phyloP scores from a whole-genome alignment of 1,140 invertebrate genomes.

The Diorhabda carinulata region DNA sequence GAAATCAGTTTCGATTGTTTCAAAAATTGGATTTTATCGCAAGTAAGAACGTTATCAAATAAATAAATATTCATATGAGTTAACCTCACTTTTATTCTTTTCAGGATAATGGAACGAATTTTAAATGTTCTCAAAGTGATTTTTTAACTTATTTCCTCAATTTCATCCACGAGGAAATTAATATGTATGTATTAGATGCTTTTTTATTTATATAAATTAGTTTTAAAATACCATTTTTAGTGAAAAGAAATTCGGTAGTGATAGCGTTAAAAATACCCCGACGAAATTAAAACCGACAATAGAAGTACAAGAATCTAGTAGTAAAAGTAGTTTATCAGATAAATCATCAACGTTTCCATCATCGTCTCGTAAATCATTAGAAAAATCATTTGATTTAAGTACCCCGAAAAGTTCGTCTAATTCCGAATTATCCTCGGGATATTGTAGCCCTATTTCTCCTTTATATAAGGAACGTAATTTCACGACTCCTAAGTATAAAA shows the following conservation, averaged over 20 bases:
- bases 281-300: constrained; percentile 21
- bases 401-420: constrained; percentile 26
- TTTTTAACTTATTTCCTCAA: constrained; percentile 45
- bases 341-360: constrained; percentile 1
- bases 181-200: constrained; percentile 26
- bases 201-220: constrained; percentile 6
- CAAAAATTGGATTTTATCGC: constrained; percentile 25
- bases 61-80: constrained; percentile 19
- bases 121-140: constrained; percentile 34
- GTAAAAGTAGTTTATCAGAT: constrained; percentile 20
- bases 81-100: constrained; percentile 24
- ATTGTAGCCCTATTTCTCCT: constrained; percentile 38
- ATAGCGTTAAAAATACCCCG: constrained; percentile 23
- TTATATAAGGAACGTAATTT: constrained; percentile 29
- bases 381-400: constrained; percentile 18
- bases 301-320: constrained; percentile 9
- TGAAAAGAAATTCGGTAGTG: constrained; percentile 22
- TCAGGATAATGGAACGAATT: constrained; percentile 23
- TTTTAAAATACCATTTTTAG: constrained; percentile 15
- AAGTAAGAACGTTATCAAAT: constrained; percentile 23
- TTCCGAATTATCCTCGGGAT: constrained; percentile 1
- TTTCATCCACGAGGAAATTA: constrained; percentile 41
- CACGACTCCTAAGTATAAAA: constrained; percentile 14
- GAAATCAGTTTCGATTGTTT: constrained; percentile 25
- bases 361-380: constrained; percentile 15